Evolutionary conservation across 2,888 invertebrate species (phyloP).

Genomic region (Strigamia crassipes): DNA sequence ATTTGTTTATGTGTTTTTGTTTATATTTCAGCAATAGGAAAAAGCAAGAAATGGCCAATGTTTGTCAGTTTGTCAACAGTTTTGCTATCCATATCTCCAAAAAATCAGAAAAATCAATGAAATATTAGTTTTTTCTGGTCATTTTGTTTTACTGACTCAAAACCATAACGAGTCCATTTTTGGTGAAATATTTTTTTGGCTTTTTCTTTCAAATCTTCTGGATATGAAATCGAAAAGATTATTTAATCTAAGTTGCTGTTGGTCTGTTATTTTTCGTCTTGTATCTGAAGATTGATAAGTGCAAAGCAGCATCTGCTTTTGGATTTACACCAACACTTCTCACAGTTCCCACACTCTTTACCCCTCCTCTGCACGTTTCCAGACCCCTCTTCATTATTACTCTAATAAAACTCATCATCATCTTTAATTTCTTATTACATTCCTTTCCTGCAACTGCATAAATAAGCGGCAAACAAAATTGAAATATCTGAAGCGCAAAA

Average conservation of each 20-base stretch:
- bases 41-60: too few species aligned
- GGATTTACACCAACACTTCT: conserved; percentile 1
- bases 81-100: too few species aligned
- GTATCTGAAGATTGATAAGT: background rate
- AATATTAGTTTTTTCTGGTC: too few species aligned
- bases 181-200: too few species aligned
- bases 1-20: too few species aligned
- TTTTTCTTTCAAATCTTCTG: background rate
- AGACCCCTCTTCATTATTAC: conserved; percentile 17
- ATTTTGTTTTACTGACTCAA: too few species aligned
- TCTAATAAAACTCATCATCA: conserved; percentile 4
- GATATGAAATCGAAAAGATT: background rate
- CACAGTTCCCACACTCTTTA: conserved; percentile 24
- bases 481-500: background rate
- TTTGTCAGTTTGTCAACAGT: too few species aligned
- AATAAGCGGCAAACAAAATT: background rate
- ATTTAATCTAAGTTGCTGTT: background rate
- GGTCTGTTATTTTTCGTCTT: background rate
- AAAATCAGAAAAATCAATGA: too few species aligned
- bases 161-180: too few species aligned
- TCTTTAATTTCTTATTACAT: background rate
- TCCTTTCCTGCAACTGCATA: background rate
- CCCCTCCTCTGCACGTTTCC: background rate
- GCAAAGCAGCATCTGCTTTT: conserved; percentile 27
- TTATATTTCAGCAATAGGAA: too few species aligned